Evolutionary conservation across 2,888 invertebrate genomes (phyloP), one percentile per base, ranked within the genome.

Genomic region (Tenthredo mesomela): DNA sequence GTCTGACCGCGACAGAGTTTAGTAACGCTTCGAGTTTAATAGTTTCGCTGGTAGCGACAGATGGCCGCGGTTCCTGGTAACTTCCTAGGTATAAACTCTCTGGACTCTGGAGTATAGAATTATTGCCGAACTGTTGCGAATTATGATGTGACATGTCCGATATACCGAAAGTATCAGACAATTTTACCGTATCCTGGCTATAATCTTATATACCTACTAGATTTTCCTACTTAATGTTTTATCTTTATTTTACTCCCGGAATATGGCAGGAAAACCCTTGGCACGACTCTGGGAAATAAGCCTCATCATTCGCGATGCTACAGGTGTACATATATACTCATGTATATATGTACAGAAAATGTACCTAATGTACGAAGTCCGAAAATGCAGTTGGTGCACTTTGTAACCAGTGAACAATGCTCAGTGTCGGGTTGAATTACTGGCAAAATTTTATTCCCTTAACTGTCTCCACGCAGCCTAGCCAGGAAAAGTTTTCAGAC

Each of bases 11-110:
- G 33, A 40, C 80, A 80, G 61, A 80, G 80, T 80, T 77, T 50
- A 77, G 77, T 50, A 77, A 77, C 61, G 80, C 61, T 80, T 80
- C 61, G 80, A 80, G 61, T 65, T 82, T 70, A 33, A 82, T 82
- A 70, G 82, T 67, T 80, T 65, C 67, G 21, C 43, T 29, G 70
- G 37, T 9, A 65, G 65, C 82, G 82, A 82, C 82, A 67, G 67
- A 70, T 70, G 67, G 67, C 33, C 43, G 67, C 29, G 47, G 82
- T 29, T 6, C n/a, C 29, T 21, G 18, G 25, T 47, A 70, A 82
- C 43, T 43, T 50, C 67, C 67, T 40, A n/a, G n/a, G n/a, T n/a
- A 47, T 70, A 67, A 82, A 82, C 67, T 67, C 82, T 25, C 82
- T 37, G 40, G 80, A 80, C 40, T 47, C 77, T 29, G 33, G 50